Evolutionary conservation across 2,888 invertebrate species (phyloP).

Genomic region (Bombylius discolor): DNA sequence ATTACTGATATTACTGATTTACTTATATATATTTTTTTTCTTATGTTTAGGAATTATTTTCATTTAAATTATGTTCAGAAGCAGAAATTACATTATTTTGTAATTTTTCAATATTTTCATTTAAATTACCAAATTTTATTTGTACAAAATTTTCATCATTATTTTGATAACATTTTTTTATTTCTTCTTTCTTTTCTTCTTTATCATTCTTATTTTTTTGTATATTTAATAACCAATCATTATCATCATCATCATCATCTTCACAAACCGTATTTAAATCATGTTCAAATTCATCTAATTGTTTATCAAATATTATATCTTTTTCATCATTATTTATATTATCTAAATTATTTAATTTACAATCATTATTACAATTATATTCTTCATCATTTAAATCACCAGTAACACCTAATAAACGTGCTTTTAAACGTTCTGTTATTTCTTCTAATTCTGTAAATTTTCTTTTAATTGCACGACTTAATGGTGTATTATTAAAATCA

Average conservation of each 20-base stretch:
- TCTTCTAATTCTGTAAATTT: slow-evolving; percentile 50
- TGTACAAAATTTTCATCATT: not conserved
- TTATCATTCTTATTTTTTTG: not conserved
- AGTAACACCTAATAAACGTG: slow-evolving; percentile 44
- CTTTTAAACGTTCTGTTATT: slow-evolving; percentile 46
- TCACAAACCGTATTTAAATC: slow-evolving; percentile 39
- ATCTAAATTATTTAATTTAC: too few relatives aligned
- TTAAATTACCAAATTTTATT: not conserved
- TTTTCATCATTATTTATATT: not conserved
- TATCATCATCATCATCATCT: slow-evolving; percentile 9
- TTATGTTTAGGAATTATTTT: too few relatives aligned
- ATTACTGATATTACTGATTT: too few relatives aligned
- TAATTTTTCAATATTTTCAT: not conserved
- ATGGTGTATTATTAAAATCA: slow-evolving; percentile 27
- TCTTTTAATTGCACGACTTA: slow-evolving; percentile 42
- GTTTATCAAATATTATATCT: slow-evolving; percentile 12
- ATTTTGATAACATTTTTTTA: not conserved
- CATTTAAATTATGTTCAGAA: too few relatives aligned
- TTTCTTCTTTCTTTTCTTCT: too few relatives aligned
- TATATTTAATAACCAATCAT: slow-evolving; percentile 3
- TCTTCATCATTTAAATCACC: slow-evolving; percentile 40
- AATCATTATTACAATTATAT: slow-evolving; percentile 24
- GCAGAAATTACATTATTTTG: too few relatives aligned
- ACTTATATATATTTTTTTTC: too few relatives aligned
- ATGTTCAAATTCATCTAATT: slow-evolving; percentile 41